Evolutionary conservation across 2,888 invertebrate genomes (phyloP).

Genomic region (Dicranocentrus wangi): DNA sequence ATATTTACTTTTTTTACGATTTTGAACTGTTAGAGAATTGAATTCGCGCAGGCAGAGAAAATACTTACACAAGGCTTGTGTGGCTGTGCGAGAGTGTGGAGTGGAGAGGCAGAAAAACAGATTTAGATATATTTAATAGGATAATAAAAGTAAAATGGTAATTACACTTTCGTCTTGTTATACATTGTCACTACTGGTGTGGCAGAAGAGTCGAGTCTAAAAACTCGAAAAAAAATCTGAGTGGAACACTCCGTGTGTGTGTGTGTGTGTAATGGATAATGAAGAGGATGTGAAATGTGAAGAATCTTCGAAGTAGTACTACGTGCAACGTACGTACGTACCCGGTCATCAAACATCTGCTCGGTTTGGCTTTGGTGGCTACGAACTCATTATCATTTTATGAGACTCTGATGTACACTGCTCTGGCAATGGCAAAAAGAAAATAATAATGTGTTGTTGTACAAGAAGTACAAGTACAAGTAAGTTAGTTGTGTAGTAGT

Average conservation of each 20-base stretch:
- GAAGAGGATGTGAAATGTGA: too few species aligned
- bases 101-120: constrained; percentile 38
- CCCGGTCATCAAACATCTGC: constrained; percentile 63
- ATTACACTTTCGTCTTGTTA: constrained; percentile 58
- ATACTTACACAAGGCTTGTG: not conserved
- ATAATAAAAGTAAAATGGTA: constrained; percentile 65
- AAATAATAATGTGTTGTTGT: too few species aligned
- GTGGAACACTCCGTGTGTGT: not conserved
- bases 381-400: constrained; percentile 44
- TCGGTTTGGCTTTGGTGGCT: constrained; percentile 28
- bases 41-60: too few species aligned
- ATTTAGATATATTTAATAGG: constrained; percentile 61
- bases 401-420: too few species aligned
- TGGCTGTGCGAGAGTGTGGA: constrained; percentile 19
- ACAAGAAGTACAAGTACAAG: too few species aligned
- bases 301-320: too few species aligned
- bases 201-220: not conserved
- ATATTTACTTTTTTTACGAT: too few species aligned
- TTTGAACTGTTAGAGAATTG: too few species aligned
- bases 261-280: too few species aligned
- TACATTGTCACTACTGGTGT: constrained; percentile 9
- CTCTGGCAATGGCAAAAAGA: too few species aligned
- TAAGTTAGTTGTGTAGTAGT: too few species aligned
- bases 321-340: too few species aligned
- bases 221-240: not conserved